Evolutionary conservation across 2,113 vertebrate species (phyloP), one percentile per base, ranked within the genome.

Genomic region (Daboia siamensis): DNA sequence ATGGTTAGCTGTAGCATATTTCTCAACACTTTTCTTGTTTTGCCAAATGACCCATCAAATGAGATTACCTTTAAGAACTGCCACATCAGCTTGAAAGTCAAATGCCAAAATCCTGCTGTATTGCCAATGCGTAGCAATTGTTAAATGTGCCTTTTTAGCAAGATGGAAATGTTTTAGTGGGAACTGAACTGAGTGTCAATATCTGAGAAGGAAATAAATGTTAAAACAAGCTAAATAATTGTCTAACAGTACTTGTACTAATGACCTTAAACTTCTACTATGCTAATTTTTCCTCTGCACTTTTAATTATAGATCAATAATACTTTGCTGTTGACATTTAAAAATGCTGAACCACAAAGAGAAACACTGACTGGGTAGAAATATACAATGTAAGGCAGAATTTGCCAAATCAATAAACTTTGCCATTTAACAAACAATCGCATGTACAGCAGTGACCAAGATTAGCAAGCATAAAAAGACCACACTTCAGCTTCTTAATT

Each of bases 261-360:
- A 98, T 98, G 97, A 98, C 97, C 94, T 95, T 96, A 97, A 98
- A 97, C 97, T 97, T 98, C 96, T 97, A 94, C 97, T 98, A 98
- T 98, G 98, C 97, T 99, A 99, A 99, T 99, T 98, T 98, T 98
- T 97, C 88, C 97, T 97, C 97, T 97, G 93, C 97, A 98, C 98
- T 98, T 99, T 98, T 98, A 98, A 98, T 98, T 98, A 96, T 97
- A 64, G 96, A 98, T 98, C 98, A 98, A 98, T 98, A 98, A 97
- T 97, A 96, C 97, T 97, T 98, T 97, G 96, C 91, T 5, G 97
- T 92, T 98, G 98, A 98, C 98, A 99, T 99, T 99, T 98, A 98
- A 98, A 98, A 97, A 97, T 97, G 97, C 97, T 98, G 98, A 99
- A 98, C 97, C 97, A 96, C 97, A 95, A 97, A 98, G 97, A 97